These are phyloP conservation scores for Trissolcus japonicus DNA, from an alignment of 2,888 invertebrate species.

Conservation along the genomic window DNA sequence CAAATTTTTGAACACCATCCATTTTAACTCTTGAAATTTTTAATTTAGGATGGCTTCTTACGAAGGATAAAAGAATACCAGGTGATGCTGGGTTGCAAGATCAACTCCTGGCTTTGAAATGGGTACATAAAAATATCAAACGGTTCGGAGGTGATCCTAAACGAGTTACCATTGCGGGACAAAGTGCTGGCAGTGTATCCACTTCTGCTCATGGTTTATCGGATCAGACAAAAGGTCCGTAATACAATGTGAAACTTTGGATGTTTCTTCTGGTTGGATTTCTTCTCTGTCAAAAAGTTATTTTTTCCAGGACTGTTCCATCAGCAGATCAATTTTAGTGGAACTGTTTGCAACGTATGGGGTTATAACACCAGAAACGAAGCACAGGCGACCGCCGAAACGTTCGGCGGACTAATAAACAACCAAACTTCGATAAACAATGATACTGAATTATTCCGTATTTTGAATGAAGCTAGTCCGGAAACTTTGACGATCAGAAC, in stretches of 20 bases:
- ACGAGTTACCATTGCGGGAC: slow-evolving; percentile 78
- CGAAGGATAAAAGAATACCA: slow-evolving; percentile 58
- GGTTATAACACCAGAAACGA: not conserved
- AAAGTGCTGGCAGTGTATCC: slow-evolving; percentile 77
- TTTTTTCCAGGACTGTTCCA: slow-evolving; percentile 15
- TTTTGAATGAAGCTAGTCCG: slow-evolving; percentile 1
- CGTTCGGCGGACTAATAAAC: slow-evolving; percentile 3
- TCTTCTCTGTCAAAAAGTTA: not conserved
- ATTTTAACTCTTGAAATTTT: slow-evolving; percentile 27
- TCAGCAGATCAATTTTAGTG: slow-evolving; percentile 12
- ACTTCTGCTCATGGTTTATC: slow-evolving; percentile 59
- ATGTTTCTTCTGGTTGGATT: not conserved
- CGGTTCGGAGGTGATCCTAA: slow-evolving; percentile 77
- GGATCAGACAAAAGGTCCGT: slow-evolving; percentile 58
- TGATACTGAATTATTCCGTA: not conserved
- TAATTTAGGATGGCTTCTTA: slow-evolving; percentile 51
- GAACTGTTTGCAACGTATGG: slow-evolving; percentile 9
- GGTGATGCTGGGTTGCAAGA: slow-evolving; percentile 72
- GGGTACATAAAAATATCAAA: slow-evolving; percentile 77
- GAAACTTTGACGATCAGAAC: slow-evolving; percentile 4
- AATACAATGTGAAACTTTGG: not conserved
- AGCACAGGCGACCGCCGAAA: not conserved
- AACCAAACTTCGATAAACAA: not conserved
- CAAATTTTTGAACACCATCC: too few species aligned
- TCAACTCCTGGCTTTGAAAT: slow-evolving; percentile 78